Evolutionary conservation across 2,888 invertebrate genomes (phyloP), one percentile per base, ranked within the genome.

Genomic region (Disparrhopalites patrizii): DNA sequence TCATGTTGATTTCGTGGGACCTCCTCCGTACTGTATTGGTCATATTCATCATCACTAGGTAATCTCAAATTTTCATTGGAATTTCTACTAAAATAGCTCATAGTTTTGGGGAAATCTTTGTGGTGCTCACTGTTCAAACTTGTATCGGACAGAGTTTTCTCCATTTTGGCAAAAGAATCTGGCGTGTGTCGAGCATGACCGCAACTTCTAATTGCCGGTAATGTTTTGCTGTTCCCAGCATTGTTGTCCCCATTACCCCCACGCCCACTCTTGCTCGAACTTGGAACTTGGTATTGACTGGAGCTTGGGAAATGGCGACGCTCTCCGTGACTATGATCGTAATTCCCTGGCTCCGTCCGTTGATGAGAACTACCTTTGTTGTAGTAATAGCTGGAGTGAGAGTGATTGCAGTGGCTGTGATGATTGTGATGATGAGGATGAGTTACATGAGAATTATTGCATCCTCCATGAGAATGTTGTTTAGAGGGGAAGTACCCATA

Each of bases 81-180:
- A n/a, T n/a, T n/a, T 10, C 67, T 55, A 31, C 62, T 68, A 43
- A 70, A 71, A 58, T 70, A 73, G 51, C 67, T 70, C 67, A 73
- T 67, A 1, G 68, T 65, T 54, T 72, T 74, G 0, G 73, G 66
- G 20, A 73, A 73, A 38, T 73, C 71, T 50, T 74, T 73, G 56
- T 71, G 81, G 76, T 89, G 89, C 68, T 90, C 90, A 77, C 89
- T 89, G 63, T 87, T 87, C 5, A 86, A 78, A 76, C 86, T 85
- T 2, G 86, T 86, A 76, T 89, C 88, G 0, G 86, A 83, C 1
- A 85, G 82, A 55, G 83, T 83, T 60, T 75, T 74, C 40, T 74
- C 74, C 66, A 74, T 68, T 60, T 67, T 67, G 1, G 67, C n/a
- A 27, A 64, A 60, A 1, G 47, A 38, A 15, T 57, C 57, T 3